Conservation (phyloP, 2,113 vertebrate species). For the Dryoscopus gambensis region DNA sequence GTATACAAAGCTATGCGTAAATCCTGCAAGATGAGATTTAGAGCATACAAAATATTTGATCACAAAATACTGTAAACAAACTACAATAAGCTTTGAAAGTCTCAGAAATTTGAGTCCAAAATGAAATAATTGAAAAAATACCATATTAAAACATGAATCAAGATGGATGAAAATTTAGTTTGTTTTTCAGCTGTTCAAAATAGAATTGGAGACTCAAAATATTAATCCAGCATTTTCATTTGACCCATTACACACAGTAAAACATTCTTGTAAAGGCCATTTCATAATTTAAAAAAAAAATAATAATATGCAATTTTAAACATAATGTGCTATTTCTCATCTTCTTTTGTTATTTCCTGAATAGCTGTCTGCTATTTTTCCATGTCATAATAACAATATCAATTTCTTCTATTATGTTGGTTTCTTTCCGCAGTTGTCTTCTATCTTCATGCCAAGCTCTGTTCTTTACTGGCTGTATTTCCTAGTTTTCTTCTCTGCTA, state of each 20-base stretch:
- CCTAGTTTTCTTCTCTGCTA: neutral
- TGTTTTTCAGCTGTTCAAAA: neutral
- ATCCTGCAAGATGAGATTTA: neutral
- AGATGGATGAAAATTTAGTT: neutral
- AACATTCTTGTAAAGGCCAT: neutral
- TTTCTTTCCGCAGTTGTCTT: neutral
- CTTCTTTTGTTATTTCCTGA: neutral
- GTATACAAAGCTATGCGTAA: neutral
- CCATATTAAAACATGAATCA: neutral
- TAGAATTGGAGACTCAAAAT: neutral
- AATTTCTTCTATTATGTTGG: neutral
- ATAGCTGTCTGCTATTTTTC: neutral
- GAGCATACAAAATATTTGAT: neutral
- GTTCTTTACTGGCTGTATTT: neutral
- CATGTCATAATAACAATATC: neutral
- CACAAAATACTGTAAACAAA: neutral
- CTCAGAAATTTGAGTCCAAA: neutral
- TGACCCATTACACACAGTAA: neutral
- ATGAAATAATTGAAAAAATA: neutral
- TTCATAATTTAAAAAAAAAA: neutral
- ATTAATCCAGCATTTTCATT: neutral
- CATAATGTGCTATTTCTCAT: neutral
- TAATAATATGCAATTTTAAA: neutral
- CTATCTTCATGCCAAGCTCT: neutral
- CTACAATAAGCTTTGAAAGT: neutral